Base-by-base conservation (phyloP, 2,113 vertebrate genomes). In the Xyliphius kryptos region DNA sequence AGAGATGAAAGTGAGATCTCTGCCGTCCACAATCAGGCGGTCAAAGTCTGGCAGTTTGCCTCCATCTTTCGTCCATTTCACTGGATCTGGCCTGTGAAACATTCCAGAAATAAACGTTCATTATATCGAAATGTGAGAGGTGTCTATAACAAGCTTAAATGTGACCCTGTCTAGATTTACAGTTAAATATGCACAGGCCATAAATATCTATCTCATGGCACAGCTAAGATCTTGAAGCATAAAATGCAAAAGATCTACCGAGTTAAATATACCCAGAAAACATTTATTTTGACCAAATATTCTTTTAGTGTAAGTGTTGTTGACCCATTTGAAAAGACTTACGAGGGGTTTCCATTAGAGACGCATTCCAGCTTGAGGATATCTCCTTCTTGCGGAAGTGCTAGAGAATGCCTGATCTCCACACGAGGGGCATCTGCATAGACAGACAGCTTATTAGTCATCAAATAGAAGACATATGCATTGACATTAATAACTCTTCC, bases 331-430 rank as follows among this genome's bases (percentile, higher is more conserved):
- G n/a, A 13, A 19, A 61, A 61, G 38, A 96, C 95, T 97, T 91
- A 98, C 96, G 91, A 89, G 75, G 96, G 96, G 84, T 98, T 97
- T 86, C 93, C 96, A 86, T 91, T 92, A 78, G 93, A 97, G 82
- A 92, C 82, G 82, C 96, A 98, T 81, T 94, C 95, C 89, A 98
- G 84, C 85, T 91, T 92, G 74, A 98, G 85, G 82, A 89, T 84
- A 66, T 97, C 92, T 73, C 94, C 95, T 89, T 98, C 96, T 85
- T 94, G 94, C 66, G 96, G 93, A 82, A 95, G 87, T 50, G 83
- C 77, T 62, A 81, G 88, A 13, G 93, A 91, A 77, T 88, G 85
- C 76, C 85, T 84, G 74, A 97, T 98, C 86, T 92, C 90, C 77
- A 97, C 96, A 77, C 80, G 89, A 63, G 96, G 96, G 76, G 92